Conservation (phyloP, 2,797 vertebrate species). For the Prunella strophiata region DNA sequence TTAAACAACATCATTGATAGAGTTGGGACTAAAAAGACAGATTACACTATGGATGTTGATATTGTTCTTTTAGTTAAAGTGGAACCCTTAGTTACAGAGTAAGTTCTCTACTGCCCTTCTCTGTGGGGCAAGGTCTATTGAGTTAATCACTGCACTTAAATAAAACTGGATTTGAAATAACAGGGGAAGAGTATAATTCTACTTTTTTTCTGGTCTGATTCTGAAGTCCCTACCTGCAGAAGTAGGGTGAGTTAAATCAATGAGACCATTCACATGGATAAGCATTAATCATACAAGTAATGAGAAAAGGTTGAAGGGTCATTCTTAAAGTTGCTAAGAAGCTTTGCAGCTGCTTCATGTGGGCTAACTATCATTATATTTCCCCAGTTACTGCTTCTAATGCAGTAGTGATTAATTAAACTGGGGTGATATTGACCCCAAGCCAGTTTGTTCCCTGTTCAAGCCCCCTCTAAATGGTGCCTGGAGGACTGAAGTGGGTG, state of each 20-base stretch:
- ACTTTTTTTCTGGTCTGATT: not conserved
- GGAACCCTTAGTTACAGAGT: not conserved
- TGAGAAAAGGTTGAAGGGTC: conserved; percentile 42
- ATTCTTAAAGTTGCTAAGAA: conserved; percentile 49
- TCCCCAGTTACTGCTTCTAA: conserved; percentile 8
- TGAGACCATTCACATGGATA: conserved; percentile 46
- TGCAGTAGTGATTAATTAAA: conserved; percentile 56
- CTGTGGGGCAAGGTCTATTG: not conserved
- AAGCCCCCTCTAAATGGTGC: not conserved
- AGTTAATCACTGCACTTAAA: conserved; percentile 11
- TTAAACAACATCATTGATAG: not conserved
- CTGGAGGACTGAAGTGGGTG: not conserved
- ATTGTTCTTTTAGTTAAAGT: not conserved
- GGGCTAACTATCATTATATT: conserved; percentile 26
- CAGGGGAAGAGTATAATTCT: not conserved
- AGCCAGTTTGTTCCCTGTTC: not conserved
- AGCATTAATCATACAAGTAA: conserved; percentile 63
- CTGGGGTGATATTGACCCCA: conserved; percentile 4
- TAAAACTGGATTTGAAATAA: conserved; percentile 28
- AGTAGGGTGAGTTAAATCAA: conserved; percentile 31
- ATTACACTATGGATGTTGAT: not conserved
- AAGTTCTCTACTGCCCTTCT: not conserved
- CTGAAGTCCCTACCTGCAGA: not conserved
- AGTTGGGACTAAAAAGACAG: not conserved
- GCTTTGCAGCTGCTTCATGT: conserved; percentile 47